phyloP scores from a whole-genome alignment of 2,888 invertebrate genomes.

The Catocala fraxini region DNA sequence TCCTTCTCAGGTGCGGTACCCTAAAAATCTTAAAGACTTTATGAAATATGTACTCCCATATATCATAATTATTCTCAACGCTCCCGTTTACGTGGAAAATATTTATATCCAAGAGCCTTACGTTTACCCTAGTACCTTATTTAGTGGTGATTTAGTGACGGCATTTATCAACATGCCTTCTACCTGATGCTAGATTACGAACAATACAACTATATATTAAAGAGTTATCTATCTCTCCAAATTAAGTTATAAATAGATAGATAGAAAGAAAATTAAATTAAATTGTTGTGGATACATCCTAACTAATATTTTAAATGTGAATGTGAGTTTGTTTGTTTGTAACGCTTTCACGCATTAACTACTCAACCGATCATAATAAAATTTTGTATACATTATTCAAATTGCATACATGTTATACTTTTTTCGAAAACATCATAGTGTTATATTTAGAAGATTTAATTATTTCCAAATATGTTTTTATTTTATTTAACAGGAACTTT shows the following conservation, averaged over 20 bases:
- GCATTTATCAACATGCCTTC: conserved; percentile 69
- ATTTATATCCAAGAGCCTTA: conserved; percentile 46
- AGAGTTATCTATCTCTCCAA: conserved; percentile 23
- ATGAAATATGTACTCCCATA: conserved; percentile 20
- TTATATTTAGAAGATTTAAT: too few species aligned
- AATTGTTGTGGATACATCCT: too few species aligned
- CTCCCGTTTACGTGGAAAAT: conserved; percentile 49
- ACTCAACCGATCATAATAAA: too few species aligned
- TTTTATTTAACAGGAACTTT: too few species aligned
- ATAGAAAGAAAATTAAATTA: too few species aligned
- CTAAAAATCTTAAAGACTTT: conserved; percentile 16
- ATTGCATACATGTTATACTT: too few species aligned
- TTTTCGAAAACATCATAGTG: too few species aligned
- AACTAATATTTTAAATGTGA: too few species aligned
- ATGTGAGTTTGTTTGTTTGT: too few species aligned
- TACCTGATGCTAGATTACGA: conserved; percentile 31
- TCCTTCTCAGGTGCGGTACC: not conserved
- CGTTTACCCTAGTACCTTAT: conserved; percentile 56
- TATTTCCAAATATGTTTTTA: too few species aligned
- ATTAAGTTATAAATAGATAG: conserved; percentile 4
- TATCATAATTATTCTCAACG: conserved; percentile 45
- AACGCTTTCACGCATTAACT: too few species aligned
- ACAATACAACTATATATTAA: conserved; percentile 42
- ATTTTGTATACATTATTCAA: too few species aligned
- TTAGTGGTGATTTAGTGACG: conserved; percentile 72